Base-by-base conservation (phyloP, 2,888 invertebrate genomes). In the Heteromurus nitidus region DNA sequence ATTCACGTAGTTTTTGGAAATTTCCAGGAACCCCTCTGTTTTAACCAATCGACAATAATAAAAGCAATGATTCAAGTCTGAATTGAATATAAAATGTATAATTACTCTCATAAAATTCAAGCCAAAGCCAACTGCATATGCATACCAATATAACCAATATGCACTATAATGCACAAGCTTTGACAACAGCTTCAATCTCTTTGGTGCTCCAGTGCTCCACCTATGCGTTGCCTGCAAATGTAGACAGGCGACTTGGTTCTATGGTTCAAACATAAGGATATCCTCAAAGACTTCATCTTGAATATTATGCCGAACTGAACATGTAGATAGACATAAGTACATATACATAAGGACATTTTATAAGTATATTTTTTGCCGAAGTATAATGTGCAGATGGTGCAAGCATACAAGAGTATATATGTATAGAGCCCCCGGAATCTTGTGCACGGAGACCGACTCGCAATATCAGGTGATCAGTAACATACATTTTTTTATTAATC, bases 221-320 rank as follows among this genome's bases (percentile, higher is more conserved):
- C 44, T 44, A n/a, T 44, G 2, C 2, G 16, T 44, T n/a, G 13
- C 44, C n/a, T 13, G 3, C 11, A 2, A 9, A 44, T 44, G 3
- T n/a, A 44, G n/a, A n/a, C 44, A n/a, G 44, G 16, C 44, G 44
- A n/a, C 44, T 44, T 44, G n/a, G n/a, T n/a, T n/a, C n/a, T n/a
- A n/a, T n/a, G n/a, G n/a, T n/a, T n/a, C n/a, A n/a, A n/a, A n/a
- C n/a, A n/a, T n/a, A n/a, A n/a, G n/a, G n/a, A n/a, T n/a, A n/a
- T 5, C 47, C 16, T n/a, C 28, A 58, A n/a, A 28, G 26, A 62
- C 30, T 62, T 30, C 62, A 62, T 62, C 62, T 62, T 62, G 62
- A n/a, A 62, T 30, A 62, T 13, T 36, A 36, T 36, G 36, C 36
- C 5, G 7, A 9, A 36, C 5, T 36, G 36, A 5, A 36, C 36